A percentile compares a stretch with the other conserved stretches of the same genome.
These are phyloP conservation scores for Chamaea fasciata DNA, from an alignment of 2,113 vertebrate genomes.

Conservation along the genomic window DNA sequence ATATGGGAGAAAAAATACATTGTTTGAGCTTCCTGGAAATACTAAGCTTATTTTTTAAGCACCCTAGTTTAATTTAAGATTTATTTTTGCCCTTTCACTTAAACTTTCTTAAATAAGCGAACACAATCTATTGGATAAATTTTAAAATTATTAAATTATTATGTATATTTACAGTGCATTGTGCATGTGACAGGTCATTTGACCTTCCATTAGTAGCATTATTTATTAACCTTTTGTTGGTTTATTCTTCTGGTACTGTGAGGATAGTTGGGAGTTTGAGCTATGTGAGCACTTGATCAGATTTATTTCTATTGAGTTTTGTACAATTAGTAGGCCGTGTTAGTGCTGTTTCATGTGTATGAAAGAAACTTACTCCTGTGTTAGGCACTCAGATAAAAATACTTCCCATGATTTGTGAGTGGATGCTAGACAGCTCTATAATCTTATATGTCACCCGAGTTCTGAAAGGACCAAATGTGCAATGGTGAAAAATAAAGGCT, in stretches of 20 bases:
- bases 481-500: background rate
- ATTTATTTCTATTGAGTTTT: background rate
- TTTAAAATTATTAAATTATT: background rate
- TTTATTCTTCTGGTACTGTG: background rate
- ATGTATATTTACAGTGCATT: background rate
- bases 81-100: background rate
- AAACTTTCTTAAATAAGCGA: background rate
- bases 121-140: background rate
- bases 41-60: background rate
- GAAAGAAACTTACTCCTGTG: background rate
- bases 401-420: background rate
- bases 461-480: background rate
- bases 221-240: background rate
- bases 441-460: background rate
- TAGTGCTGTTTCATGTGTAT: background rate
- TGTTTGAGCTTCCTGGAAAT: background rate
- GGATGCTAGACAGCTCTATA: background rate
- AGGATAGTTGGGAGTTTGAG: background rate
- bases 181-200: background rate
- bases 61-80: background rate
- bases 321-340: background rate
- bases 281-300: background rate
- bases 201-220: background rate
- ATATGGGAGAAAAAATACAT: fast-evolving
- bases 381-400: background rate